Evolutionary conservation across 2,888 invertebrate species (phyloP).

Genomic region (Caenorhabditis japonica): DNA sequence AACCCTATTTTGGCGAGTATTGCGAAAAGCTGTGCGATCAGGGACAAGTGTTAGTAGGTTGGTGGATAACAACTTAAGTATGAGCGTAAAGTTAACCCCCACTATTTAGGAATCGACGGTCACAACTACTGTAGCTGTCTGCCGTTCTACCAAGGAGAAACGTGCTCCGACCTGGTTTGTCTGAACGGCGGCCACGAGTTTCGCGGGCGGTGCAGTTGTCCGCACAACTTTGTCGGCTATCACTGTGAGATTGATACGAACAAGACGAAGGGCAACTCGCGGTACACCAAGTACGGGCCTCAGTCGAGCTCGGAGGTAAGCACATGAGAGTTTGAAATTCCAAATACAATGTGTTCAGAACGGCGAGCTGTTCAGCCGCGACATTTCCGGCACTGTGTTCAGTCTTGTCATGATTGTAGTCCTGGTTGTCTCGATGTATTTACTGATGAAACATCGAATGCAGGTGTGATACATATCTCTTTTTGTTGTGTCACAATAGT

Average conservation of each 20-base stretch:
- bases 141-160: slow-evolving; percentile 75
- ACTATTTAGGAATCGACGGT: slow-evolving; percentile 63
- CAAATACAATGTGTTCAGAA: slow-evolving; percentile 52
- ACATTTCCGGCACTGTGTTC: slow-evolving; percentile 76
- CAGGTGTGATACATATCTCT: slow-evolving; percentile 71
- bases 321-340: not conserved
- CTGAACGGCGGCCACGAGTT: slow-evolving; percentile 72
- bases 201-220: slow-evolving; percentile 70
- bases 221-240: slow-evolving; percentile 72
- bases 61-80: not conserved
- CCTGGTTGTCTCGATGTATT: slow-evolving; percentile 74
- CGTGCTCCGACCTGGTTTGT: slow-evolving; percentile 74
- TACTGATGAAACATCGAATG: slow-evolving; percentile 76
- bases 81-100: not conserved
- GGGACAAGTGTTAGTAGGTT: slow-evolving; percentile 69
- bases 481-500: too few species aligned
- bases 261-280: slow-evolving; percentile 60
- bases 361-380: slow-evolving; percentile 73
- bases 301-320: slow-evolving; percentile 31
- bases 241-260: slow-evolving; percentile 76
- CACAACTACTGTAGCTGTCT: slow-evolving; percentile 73
- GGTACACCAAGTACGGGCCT: slow-evolving; percentile 68
- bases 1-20: slow-evolving; percentile 74
- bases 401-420: slow-evolving; percentile 75
- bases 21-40: slow-evolving; percentile 76